These are phyloP conservation scores for Cerastis rubricosa DNA, from an alignment of 2,888 invertebrate species.

Conservation along the genomic window DNA sequence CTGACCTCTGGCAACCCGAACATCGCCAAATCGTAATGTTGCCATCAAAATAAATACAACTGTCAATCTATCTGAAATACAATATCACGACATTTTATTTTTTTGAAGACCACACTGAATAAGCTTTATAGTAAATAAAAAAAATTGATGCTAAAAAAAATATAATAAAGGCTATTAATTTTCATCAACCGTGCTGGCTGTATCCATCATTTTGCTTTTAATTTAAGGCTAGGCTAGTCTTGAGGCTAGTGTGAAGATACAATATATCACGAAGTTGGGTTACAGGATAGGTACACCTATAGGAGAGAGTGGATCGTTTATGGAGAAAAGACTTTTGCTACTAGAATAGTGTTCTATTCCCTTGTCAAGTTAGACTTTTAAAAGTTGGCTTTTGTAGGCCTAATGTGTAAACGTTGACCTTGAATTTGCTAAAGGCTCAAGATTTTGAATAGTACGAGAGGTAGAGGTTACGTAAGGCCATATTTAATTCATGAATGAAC, in stretches of 20 bases:
- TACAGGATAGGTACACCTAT: conserved; percentile 71
- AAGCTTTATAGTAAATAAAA: conserved; percentile 5
- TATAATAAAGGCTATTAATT: conserved; percentile 59
- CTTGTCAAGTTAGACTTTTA: neutral
- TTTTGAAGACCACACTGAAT: conserved; percentile 50
- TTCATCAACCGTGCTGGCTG: conserved; percentile 51
- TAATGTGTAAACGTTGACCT: neutral
- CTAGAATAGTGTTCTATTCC: neutral
- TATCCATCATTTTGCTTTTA: conserved; percentile 63
- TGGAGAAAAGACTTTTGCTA: neutral
- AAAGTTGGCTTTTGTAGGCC: neutral
- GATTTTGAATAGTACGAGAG: neutral
- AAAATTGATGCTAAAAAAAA: conserved; percentile 39
- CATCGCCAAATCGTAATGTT: conserved; percentile 41
- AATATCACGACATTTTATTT: conserved; percentile 38
- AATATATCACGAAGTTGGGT: conserved; percentile 76
- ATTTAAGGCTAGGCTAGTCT: conserved; percentile 46
- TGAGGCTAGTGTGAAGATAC: conserved; percentile 59
- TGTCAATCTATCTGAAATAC: conserved; percentile 52
- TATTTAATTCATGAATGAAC: neutral
- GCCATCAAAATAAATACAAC: conserved; percentile 44
- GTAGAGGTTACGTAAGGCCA: neutral
- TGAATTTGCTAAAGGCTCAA: neutral
- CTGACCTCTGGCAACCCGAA: conserved; percentile 2
- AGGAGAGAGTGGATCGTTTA: conserved; percentile 51